Evolutionary conservation across 2,888 invertebrate species (phyloP), one percentile per base, ranked within the genome.

Genomic region (Hanleya hanleyi): DNA sequence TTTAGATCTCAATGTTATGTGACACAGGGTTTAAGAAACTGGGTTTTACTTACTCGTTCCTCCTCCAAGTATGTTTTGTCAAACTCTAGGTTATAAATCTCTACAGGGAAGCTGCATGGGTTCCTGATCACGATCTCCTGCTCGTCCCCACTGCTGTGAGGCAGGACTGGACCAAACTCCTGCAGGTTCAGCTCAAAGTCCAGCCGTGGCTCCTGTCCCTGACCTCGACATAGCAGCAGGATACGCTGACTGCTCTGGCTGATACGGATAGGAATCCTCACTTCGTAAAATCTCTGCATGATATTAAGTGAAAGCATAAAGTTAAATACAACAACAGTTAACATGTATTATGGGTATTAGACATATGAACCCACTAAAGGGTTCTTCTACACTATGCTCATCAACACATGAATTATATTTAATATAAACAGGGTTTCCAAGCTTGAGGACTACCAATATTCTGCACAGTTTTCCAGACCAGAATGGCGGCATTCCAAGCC

Each of bases 31-130:
- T 41, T 12, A 41, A 41, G 41, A 41, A 41, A 41, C 9, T 18
- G 18, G 41, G 29, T 29, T 29, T 7, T 29, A 2, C 38, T 51
- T 69, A 90, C 90, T 86, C 88, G 88, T 76, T 91, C 90, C 76
- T 91, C 91, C 71, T 90, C 89, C 38, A 91, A 78, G 76, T 90
- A 91, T 22, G 74, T 71, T 35, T 90, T 86, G 86, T 95, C 94
- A 84, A 93, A 93, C 87, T 95, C 94, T 26, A 93, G 91, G 88
- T 94, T 93, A 84, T 93, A 94, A 65, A 94, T 91, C 89, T 95
- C 95, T 29, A 95, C 91, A 0, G 94, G 93, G 88, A 93, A 93
- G 4, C 91, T 88, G 75, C 93, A 93, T 0, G 92, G 92, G 87
- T 95, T 95, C 71, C 92, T 92, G 6, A 95, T 87, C 3, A 92